Percentiles rank a stretch among this genome's conserved stretches.
These are phyloP conservation scores for Meta bourneti DNA, from an alignment of 2,888 invertebrate species.

Conservation along the genomic window DNA sequence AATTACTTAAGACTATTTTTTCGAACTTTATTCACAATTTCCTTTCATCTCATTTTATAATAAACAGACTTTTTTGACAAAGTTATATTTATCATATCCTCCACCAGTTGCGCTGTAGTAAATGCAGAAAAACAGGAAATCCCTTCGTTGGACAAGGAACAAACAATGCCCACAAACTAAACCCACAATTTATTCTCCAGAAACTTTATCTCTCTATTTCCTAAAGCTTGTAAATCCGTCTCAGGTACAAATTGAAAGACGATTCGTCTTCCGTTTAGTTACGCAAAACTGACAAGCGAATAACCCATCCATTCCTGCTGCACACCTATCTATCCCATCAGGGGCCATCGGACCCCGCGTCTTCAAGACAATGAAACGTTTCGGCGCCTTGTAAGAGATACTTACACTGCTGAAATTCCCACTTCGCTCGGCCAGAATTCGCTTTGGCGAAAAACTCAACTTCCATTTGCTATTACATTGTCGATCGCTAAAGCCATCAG, in stretches of 20 bases:
- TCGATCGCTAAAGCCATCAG: constrained; percentile 76
- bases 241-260: constrained; percentile 65
- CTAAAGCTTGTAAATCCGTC: constrained; percentile 55
- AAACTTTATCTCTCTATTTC: constrained; percentile 45
- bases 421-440: constrained; percentile 23
- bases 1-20: too few species aligned
- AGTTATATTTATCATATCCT: too few species aligned
- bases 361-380: constrained; percentile 47
- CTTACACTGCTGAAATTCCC: constrained; percentile 66
- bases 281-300: constrained; percentile 62
- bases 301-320: constrained; percentile 60
- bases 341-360: constrained; percentile 23
- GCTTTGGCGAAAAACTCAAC: constrained; percentile 58
- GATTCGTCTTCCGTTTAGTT: constrained; percentile 48
- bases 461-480: constrained; percentile 74
- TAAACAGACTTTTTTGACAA: too few species aligned
- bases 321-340: constrained; percentile 62
- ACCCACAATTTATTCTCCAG: constrained; percentile 23
- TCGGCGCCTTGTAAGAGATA: constrained; percentile 22
- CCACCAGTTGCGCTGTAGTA: neutral
- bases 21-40: too few species aligned
- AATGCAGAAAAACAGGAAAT: neutral
- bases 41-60: too few species aligned
- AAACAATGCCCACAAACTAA: neutral
- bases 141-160: neutral